Percentiles rank a stretch among this genome's conserved stretches.
phyloP scores from a whole-genome alignment of 2,113 vertebrate species.

The Myiagra hebetior region DNA sequence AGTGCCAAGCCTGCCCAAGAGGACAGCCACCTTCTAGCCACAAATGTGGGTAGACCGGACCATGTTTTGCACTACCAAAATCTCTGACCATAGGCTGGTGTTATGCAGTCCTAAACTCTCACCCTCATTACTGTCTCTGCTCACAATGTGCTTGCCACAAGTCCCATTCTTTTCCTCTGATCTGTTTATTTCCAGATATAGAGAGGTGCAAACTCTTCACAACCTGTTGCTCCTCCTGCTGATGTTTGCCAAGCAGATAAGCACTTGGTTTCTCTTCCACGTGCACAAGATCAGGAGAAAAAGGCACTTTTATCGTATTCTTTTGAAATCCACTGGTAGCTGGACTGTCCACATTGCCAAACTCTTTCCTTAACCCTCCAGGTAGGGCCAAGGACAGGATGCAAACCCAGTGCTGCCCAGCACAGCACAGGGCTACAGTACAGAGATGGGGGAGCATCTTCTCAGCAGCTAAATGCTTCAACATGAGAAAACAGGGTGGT shows the following conservation, averaged over 20 bases:
- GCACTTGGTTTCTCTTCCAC: neutral
- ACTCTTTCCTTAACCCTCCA: neutral
- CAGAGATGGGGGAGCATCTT: neutral
- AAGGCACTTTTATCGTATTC: neutral
- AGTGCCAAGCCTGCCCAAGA: neutral
- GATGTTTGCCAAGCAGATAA: neutral
- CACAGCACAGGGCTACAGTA: fast-evolving
- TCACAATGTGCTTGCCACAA: neutral
- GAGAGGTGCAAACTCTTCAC: neutral
- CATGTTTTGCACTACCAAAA: neutral
- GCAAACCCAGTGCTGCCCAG: neutral
- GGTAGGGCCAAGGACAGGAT: neutral
- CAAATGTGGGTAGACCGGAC: neutral
- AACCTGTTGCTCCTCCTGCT: neutral
- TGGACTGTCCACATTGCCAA: neutral
- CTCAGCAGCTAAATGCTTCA: neutral
- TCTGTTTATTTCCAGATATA: neutral
- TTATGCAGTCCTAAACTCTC: neutral
- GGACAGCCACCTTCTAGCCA: neutral
- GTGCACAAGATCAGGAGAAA: neutral
- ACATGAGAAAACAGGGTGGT: neutral
- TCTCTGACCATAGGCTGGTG: neutral
- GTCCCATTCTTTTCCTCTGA: neutral
- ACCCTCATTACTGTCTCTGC: neutral
- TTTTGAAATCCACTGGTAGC: neutral